Base-by-base conservation (phyloP, 2,888 invertebrate species). In the Mesorhabditis belari region DNA sequence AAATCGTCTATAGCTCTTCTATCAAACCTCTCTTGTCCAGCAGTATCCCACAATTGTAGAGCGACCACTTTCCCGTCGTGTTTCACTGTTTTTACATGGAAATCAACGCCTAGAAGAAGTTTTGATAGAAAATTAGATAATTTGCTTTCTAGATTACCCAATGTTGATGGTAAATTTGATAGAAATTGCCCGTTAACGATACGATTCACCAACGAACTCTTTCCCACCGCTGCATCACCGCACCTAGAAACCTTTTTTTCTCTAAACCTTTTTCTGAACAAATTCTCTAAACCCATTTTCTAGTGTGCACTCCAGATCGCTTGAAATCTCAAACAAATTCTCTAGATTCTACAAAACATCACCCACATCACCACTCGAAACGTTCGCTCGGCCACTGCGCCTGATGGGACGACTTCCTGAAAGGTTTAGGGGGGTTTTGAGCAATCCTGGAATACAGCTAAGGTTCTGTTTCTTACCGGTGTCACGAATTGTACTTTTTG, bases 341-440 rank as follows among this genome's bases (percentile, higher is more conserved):
- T n/a, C n/a, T n/a, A n/a, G n/a, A n/a, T n/a, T n/a, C n/a, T n/a
- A n/a, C n/a, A n/a, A n/a, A n/a, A n/a, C n/a, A n/a, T n/a, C n/a
- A n/a, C n/a, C n/a, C 86, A 86, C 68, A 87, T 83, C 5, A 87
- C 86, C 3, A 87, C 84, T 75, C 86, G 86, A 77, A 85, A 87
- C 58, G 86, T 85, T 52, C 87, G 77, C 61, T 87, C 86, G 3
- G 86, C 70, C n/a, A 70, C n/a, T 1, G 73, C 67, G 9, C 67
- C 73, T 44, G 69, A 60, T 5, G 66, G 58, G 12, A 35, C 44
- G n/a, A n/a, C n/a, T 24, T 70, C 72, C 70, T 72, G 49, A 49
- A 19, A n/a, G n/a, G n/a, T n/a, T 9, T 6, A 19, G 51, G 9
- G 19, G 6, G 51, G n/a, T n/a, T n/a, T n/a, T n/a, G n/a, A n/a